These are phyloP conservation scores for Eulithis prunata DNA, from an alignment of 2,888 invertebrate genomes.

Conservation along the genomic window DNA sequence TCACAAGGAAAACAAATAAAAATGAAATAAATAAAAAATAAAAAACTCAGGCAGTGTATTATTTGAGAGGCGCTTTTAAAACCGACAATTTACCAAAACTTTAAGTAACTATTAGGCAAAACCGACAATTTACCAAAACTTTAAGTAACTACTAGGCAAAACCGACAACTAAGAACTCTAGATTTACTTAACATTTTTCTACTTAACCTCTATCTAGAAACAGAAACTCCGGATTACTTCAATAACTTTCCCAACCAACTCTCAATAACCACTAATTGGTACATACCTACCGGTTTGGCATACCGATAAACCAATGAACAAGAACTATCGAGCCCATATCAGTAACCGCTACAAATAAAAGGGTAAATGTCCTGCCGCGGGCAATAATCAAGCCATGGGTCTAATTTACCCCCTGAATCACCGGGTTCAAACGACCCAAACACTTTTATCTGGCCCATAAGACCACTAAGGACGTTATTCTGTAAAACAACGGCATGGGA, in stretches of 20 bases:
- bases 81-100: too few relatives aligned
- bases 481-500: conserved; percentile 59
- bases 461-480: conserved; percentile 72
- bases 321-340: conserved; percentile 40
- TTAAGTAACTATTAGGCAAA: too few relatives aligned
- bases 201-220: not conserved
- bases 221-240: not conserved
- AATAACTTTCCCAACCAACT: not conserved
- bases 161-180: too few relatives aligned
- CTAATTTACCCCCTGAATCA: conserved; percentile 63
- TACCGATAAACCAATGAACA: conserved; percentile 11
- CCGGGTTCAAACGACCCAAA: conserved; percentile 28
- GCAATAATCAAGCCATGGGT: conserved; percentile 59
- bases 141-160: too few relatives aligned
- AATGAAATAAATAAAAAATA: too few relatives aligned
- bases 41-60: too few relatives aligned
- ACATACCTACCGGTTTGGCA: not conserved
- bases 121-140: too few relatives aligned
- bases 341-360: conserved; percentile 53
- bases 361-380: conserved; percentile 37
- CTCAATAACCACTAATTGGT: conserved; percentile 4
- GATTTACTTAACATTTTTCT: too few relatives aligned
- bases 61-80: too few relatives aligned
- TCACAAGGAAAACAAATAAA: too few relatives aligned
- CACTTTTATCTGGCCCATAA: conserved; percentile 72